Conservation (phyloP, 2,797 vertebrate genomes). For the Scomberomorus guttatus region DNA sequence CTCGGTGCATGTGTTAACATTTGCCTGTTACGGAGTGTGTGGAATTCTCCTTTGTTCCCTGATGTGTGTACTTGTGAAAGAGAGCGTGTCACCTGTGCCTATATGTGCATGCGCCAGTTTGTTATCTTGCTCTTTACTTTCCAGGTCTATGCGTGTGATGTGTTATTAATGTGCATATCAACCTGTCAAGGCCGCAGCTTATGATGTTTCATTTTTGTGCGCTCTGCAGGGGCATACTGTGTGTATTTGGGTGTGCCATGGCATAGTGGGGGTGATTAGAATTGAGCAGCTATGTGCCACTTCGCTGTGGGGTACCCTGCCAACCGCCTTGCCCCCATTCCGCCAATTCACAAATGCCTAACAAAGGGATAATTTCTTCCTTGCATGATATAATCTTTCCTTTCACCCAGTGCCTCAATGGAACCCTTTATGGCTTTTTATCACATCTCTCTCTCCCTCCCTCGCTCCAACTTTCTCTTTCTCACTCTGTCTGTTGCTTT, state of each 20-base stretch:
- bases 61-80: conserved; percentile 29
- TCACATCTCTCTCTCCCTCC: conserved; percentile 65
- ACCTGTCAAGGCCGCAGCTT: conserved; percentile 36
- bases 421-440: conserved; percentile 82
- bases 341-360: conserved; percentile 76
- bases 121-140: conserved; percentile 28
- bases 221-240: conserved; percentile 25
- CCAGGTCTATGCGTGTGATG: conserved; percentile 25
- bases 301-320: conserved; percentile 41
- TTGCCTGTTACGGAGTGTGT: conserved; percentile 12
- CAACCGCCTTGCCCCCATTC: conserved; percentile 73
- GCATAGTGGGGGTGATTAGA: conserved; percentile 49
- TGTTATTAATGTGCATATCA: conserved; percentile 50
- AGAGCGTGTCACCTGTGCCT: conserved; percentile 30
- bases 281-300: conserved; percentile 54
- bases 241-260: background rate
- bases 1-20: conserved; percentile 49
- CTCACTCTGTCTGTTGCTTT: conserved; percentile 54
- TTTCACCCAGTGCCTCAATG: conserved; percentile 80
- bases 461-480: conserved; percentile 54
- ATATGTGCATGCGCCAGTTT: conserved; percentile 11
- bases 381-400: conserved; percentile 84
- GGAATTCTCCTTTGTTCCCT: conserved; percentile 49
- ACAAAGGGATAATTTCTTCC: conserved; percentile 83
- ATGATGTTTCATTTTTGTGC: conserved; percentile 43